phyloP scores from a whole-genome alignment of 2,113 vertebrate genomes.

The Ictalurus furcatus region DNA sequence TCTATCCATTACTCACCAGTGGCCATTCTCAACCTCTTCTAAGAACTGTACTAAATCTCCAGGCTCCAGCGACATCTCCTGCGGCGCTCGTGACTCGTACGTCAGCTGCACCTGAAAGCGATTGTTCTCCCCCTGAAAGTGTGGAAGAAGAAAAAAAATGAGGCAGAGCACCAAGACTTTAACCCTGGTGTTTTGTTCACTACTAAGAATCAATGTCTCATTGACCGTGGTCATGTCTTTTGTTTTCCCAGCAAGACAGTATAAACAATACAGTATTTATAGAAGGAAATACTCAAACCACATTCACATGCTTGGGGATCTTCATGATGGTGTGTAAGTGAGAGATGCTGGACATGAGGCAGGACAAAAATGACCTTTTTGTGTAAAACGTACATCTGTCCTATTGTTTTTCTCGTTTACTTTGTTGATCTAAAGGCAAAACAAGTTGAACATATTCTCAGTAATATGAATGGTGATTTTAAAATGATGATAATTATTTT shows the following conservation, averaged over 20 bases:
- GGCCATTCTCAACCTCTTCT: constrained; percentile 79
- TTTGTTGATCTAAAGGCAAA: not conserved
- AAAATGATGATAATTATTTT: no score
- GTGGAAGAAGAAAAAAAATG: constrained; percentile 29
- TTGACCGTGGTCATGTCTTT: constrained; percentile 7
- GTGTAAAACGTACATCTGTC: not conserved
- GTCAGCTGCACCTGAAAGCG: constrained; percentile 80
- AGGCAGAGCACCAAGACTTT: constrained; percentile 7
- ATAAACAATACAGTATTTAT: not conserved
- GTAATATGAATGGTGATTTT: not conserved
- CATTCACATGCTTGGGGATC: not conserved
- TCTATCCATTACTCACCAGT: constrained; percentile 77
- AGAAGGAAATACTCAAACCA: not conserved
- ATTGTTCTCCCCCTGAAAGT: constrained; percentile 69
- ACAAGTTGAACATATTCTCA: not conserved
- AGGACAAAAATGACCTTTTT: not conserved
- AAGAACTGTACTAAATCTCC: constrained; percentile 80
- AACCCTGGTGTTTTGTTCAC: not conserved
- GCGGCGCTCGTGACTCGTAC: constrained; percentile 70
- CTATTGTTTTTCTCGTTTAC: not conserved
- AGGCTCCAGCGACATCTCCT: constrained; percentile 70
- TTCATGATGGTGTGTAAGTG: not conserved
- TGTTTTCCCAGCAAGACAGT: not conserved
- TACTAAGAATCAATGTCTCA: not conserved
- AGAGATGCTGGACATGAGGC: not conserved